Base-by-base conservation (phyloP, 1,140 invertebrate genomes). In the Drosophila persimilis region DNA sequence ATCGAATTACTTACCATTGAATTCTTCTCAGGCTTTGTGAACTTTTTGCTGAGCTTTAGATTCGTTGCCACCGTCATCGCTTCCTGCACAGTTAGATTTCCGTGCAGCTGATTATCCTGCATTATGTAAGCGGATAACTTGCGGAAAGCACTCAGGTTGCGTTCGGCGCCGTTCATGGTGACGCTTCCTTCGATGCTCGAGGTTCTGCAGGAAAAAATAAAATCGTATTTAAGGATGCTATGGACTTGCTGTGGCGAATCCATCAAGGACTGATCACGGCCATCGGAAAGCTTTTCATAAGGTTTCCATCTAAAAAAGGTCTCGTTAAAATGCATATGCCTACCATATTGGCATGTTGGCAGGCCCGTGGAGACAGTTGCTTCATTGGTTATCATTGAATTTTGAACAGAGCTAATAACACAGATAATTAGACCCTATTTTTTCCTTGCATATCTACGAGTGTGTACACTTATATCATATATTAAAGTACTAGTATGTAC, bases 81-180 rank as follows among this genome's bases (percentile, higher is more conserved):
- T 92, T 99, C 98, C 71, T 96, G 95, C 0, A 99, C 98, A 0
- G 97, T 97, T 50, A 99, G 93, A 92, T 99, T 98, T 0, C 95
- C 96, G 75, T 98, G 96, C 6, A 99, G 93, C 91, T 99, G 97
- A 93, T 99, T 99, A 89, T 99, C 97, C 92, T 99, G 98, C 97
- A 99, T 99, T 89, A 99, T 99, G 92, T 99, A 99, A 83, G 97
- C 97, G 0, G 97, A 98, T 66, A 98, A 94, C 93, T 99, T 99
- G 41, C 97, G 94, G 92, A 99, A 99, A 67, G 95, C 94, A 60
- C 97, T 95, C 64, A 98, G 91, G 92, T 98, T 96, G 56, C 98
- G 94, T 84, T 97, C 96, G 70, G 95, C 93, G 0, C 96, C 97
- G 90, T 98, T 98, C 92, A 97, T 96, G 53, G 95, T 95, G 56